phyloP scores from a whole-genome alignment of 2,888 invertebrate genomes.

The Apoda limacodes region DNA sequence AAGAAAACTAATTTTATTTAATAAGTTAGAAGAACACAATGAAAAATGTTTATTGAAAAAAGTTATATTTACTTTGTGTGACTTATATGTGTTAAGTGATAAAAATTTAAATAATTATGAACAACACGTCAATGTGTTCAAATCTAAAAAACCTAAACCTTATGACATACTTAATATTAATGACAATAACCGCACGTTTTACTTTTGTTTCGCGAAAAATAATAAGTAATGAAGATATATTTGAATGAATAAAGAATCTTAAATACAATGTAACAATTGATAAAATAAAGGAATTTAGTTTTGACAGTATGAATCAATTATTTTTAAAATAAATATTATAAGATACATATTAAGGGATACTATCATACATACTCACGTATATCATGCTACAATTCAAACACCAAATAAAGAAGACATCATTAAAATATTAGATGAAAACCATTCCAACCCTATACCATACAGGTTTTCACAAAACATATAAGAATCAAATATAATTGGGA shows the following conservation, averaged over 20 bases:
- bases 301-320: conserved; percentile 5
- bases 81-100: conserved; percentile 8
- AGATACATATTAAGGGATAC: conserved; percentile 18
- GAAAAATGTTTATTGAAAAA: conserved; percentile 3
- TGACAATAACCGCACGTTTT: conserved; percentile 2
- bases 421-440: conserved; percentile 15
- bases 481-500: conserved; percentile 26
- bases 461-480: conserved; percentile 20
- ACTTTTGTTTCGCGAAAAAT: no score
- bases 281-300: conserved; percentile 11
- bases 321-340: conserved; percentile 14
- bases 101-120: conserved; percentile 4
- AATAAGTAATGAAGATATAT: conserved; percentile 20
- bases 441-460: conserved; percentile 14
- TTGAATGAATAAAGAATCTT: conserved; percentile 15
- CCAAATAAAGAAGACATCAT: conserved; percentile 15
- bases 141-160: conserved; percentile 2
- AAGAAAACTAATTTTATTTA: conserved; percentile 13
- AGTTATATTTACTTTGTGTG: conserved; percentile 7
- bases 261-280: conserved; percentile 8
- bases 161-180: conserved; percentile 2
- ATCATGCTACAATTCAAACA: conserved; percentile 10
- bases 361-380: conserved; percentile 12
- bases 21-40: conserved; percentile 6
- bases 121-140: conserved; percentile 2